A percentile compares a stretch with the other conserved stretches of the same genome.
Evolutionary conservation across 2,113 vertebrate species (phyloP).

Genomic region (Zosterops japonicus): DNA sequence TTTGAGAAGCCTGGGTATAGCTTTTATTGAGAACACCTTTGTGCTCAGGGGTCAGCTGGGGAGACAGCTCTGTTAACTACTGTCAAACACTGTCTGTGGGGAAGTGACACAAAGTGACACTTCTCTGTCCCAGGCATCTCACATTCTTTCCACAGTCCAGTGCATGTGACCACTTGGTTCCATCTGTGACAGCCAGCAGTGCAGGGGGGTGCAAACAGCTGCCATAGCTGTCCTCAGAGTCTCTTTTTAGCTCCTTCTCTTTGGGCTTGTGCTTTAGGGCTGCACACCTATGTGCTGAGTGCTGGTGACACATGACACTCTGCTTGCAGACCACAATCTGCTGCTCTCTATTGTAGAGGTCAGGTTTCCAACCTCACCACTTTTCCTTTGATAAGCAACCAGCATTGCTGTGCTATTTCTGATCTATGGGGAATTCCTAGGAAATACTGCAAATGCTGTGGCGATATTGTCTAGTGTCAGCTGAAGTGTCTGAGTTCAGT

Average conservation of each 20-base stretch:
- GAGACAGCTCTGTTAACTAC: neutral
- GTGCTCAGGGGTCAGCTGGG: constrained; percentile 29
- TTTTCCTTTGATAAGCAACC: constrained; percentile 25
- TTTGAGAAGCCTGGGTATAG: neutral
- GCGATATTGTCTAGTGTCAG: neutral
- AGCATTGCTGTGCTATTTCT: neutral
- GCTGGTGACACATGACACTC: neutral
- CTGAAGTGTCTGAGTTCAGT: neutral
- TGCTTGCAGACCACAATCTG: neutral
- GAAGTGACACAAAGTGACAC: neutral
- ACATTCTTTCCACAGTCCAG: constrained; percentile 57
- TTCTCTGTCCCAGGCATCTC: constrained; percentile 15
- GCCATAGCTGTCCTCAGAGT: constrained; percentile 13
- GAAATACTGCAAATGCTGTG: neutral
- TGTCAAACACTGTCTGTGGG: neutral
- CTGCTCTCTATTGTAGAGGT: neutral
- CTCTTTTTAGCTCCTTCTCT: constrained; percentile 5
- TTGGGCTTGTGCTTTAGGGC: neutral
- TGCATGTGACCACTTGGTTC: neutral
- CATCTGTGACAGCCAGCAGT: neutral
- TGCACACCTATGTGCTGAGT: constrained; percentile 25
- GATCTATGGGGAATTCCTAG: constrained; percentile 17
- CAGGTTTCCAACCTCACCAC: fast-evolving
- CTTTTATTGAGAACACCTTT: neutral
- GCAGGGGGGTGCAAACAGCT: constrained; percentile 24